phyloP scores from a whole-genome alignment of 1,140 invertebrate species.

The Scylla paramamosain region DNA sequence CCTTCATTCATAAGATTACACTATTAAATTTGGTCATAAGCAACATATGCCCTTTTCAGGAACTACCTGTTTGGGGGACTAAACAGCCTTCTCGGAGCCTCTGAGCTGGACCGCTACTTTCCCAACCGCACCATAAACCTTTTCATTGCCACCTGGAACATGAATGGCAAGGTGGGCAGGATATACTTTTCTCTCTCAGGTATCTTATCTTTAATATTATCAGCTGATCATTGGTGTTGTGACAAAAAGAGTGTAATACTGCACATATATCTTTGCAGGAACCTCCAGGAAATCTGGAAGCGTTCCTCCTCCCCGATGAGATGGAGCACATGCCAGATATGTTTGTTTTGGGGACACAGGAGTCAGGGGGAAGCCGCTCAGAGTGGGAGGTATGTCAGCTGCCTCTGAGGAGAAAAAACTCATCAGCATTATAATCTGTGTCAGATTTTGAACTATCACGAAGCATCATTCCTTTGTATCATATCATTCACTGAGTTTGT shows the following conservation, averaged over 20 bases:
- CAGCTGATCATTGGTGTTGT: neutral
- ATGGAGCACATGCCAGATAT: constrained; percentile 94
- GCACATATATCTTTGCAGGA: constrained; percentile 79
- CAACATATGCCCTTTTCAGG: constrained; percentile 39
- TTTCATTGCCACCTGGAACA: constrained; percentile 97
- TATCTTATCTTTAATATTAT: neutral
- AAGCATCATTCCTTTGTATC: no score
- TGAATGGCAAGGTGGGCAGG: constrained; percentile 90
- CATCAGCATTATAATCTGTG: no score
- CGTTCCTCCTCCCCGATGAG: constrained; percentile 91
- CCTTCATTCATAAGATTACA: no score
- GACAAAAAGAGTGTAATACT: neutral
- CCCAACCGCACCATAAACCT: constrained; percentile 91
- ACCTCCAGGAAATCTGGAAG: constrained; percentile 86
- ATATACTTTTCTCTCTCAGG: neutral
- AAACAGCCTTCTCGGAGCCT: constrained; percentile 85
- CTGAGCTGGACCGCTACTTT: constrained; percentile 92
- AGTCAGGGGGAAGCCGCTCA: constrained; percentile 87
- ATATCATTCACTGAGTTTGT: no score
- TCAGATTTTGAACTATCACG: no score
- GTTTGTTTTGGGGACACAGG: constrained; percentile 95
- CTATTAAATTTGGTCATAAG: no score
- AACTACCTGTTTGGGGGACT: constrained; percentile 80
- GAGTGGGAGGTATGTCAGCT: constrained; percentile 88
- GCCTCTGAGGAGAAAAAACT: neutral